phyloP scores from a whole-genome alignment of 2,797 vertebrate genomes.

The Phrynocephalus guinanensis region DNA sequence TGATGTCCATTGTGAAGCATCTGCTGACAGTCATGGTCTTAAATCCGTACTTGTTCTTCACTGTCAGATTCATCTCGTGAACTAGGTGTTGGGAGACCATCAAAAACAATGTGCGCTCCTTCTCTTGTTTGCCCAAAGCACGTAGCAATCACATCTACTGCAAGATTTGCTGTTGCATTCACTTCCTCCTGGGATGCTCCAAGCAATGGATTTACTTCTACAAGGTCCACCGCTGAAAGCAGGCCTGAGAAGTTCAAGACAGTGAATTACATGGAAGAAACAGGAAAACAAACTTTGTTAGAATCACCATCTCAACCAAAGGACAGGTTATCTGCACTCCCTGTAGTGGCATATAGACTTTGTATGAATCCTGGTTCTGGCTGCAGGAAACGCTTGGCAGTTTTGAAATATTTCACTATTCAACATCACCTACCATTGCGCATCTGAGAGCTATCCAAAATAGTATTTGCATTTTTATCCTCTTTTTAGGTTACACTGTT shows the following conservation, averaged over 20 bases:
- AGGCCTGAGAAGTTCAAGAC: conserved; percentile 80
- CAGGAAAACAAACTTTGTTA: neutral
- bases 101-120: conserved; percentile 82
- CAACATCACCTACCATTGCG: neutral
- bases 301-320: neutral
- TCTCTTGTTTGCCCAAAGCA: conserved; percentile 93
- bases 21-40: conserved; percentile 43
- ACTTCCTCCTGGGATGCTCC: conserved; percentile 87
- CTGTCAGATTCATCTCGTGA: conserved; percentile 82
- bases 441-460: neutral
- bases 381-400: neutral
- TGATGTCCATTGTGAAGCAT: conserved; percentile 60
- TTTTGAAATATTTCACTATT: neutral
- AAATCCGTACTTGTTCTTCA: conserved; percentile 81
- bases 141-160: conserved; percentile 91
- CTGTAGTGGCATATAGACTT: neutral
- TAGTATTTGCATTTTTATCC: neutral
- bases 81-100: conserved; percentile 81
- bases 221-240: conserved; percentile 93
- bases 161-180: conserved; percentile 87
- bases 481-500: neutral
- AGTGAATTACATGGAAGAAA: conserved; percentile 7
- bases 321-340: neutral
- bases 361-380: neutral
- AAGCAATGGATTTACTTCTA: conserved; percentile 93